Conservation (phyloP, 2,888 invertebrate genomes). For the Embidobia sp. region DNA sequence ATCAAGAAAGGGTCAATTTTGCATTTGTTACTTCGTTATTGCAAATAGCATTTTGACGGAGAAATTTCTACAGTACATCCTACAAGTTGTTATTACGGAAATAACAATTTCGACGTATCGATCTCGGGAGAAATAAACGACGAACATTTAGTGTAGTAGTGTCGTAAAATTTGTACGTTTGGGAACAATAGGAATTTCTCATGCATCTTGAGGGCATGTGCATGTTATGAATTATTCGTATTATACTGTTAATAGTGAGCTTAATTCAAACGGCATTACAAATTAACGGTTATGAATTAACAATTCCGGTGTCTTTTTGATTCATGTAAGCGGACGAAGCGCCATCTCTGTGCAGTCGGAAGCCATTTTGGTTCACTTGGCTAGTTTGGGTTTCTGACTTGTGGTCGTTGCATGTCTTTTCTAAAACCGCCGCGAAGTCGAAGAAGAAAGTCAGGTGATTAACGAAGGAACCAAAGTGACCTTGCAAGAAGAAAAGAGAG, state of each 20-base stretch:
- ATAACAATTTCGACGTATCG: background rate
- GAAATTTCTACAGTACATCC: conserved; percentile 62
- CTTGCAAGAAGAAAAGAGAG: too few species aligned
- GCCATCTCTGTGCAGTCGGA: too few species aligned
- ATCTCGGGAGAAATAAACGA: conserved; percentile 21
- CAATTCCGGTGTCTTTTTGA: conserved; percentile 64
- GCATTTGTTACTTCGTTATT: conserved; percentile 37
- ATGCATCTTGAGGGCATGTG: conserved; percentile 74
- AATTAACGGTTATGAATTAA: conserved; percentile 65
- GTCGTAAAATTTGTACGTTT: conserved; percentile 23
- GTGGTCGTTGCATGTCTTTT: too few species aligned
- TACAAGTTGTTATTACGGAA: background rate
- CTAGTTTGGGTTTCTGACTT: too few species aligned
- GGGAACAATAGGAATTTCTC: conserved; percentile 70
- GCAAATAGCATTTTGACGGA: conserved; percentile 36
- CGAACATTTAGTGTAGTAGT: conserved; percentile 35
- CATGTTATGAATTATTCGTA: conserved; percentile 74
- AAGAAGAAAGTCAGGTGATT: too few species aligned
- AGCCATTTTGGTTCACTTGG: too few species aligned
- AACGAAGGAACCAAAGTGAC: too few species aligned
- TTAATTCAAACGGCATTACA: conserved; percentile 76
- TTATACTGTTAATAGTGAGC: conserved; percentile 81
- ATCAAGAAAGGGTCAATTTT: conserved; percentile 30
- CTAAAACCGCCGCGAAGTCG: too few species aligned
- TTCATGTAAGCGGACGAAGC: conserved; percentile 45